Evolutionary conservation across 1,140 invertebrate species (phyloP), one percentile per base, ranked within the genome.

Genomic region (Brachionus angularis): DNA sequence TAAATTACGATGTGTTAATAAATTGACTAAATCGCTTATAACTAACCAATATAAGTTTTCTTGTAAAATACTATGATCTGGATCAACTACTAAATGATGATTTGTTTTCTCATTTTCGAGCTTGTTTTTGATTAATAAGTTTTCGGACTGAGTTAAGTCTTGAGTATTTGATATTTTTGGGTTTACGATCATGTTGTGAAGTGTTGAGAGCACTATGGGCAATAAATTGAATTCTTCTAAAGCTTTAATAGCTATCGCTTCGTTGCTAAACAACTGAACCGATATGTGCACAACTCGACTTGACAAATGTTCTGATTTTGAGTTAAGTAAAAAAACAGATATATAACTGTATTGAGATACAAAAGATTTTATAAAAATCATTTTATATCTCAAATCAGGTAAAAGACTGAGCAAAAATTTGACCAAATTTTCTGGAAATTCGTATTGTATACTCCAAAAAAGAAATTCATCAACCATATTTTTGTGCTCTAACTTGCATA

Each of bases 11-110:
- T 97, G 94, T 0, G 91, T 92, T 1, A 98, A 83, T n/a, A 97
- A 89, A 81, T 96, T 97, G 78, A 96, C 96, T 36, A 98, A 86
- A 84, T 98, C 94, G 0, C 91, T 95, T 36, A 97, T 91, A 2
- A 96, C 83, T 10, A 94, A 93, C 93, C 93, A 97, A 82, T 96
- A 97, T 82, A 92, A 95, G 81, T 97, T 94, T 77, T 96, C 91
- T 80, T 92, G 94, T 91, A 97, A 95, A 4, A 95, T 89, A 73
- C 88, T 85, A 73, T 88, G 85, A 12, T 87, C 88, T 79, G 93
- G 96, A 77, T 96, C 91, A 5, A 71, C 67, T 12, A 71, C 46
- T n/a, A 71, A 44, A 52, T 53, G 46, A 10, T 14, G 7, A 33
- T 50, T 52, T 5, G 50, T n/a, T 36, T 7, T 50, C 47, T 31